phyloP scores from a whole-genome alignment of 2,888 invertebrate species.

The Sminthurides aquaticus region DNA sequence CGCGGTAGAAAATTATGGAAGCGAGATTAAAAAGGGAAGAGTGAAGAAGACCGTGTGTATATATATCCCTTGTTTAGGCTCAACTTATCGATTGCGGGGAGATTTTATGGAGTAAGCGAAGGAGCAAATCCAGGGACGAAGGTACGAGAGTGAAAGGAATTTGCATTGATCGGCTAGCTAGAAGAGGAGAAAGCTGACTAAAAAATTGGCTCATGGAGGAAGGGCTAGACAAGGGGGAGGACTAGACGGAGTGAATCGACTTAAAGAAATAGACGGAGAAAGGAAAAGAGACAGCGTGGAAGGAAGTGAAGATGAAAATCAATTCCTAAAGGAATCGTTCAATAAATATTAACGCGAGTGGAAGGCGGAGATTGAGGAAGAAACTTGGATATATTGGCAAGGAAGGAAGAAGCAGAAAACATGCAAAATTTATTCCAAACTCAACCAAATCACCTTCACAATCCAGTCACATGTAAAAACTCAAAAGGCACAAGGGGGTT shows the following conservation, averaged over 20 bases:
- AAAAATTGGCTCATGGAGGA: neutral
- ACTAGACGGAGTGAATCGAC: neutral
- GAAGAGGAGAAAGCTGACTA: neutral
- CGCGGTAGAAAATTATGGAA: no score
- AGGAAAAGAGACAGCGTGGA: neutral
- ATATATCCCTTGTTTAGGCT: no score
- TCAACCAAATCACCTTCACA: neutral
- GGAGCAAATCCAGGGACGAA: no score
- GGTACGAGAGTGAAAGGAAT: no score
- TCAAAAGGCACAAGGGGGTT: no score
- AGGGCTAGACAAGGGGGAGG: neutral
- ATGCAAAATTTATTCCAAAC: neutral
- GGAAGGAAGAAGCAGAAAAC: neutral
- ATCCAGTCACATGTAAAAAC: no score
- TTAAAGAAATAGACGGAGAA: neutral
- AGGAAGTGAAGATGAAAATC: neutral
- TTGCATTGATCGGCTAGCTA: neutral
- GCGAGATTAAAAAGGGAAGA: no score
- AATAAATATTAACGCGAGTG: constrained; percentile 4
- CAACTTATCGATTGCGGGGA: no score
- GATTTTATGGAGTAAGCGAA: no score
- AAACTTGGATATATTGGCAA: constrained; percentile 2
- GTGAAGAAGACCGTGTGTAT: no score
- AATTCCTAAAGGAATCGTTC: constrained; percentile 3
- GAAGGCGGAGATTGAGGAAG: neutral